A percentile compares a stretch with the other conserved stretches of the same genome.
Conservation (phyloP, 2,113 vertebrate genomes). For the Aplodontia rufa region DNA sequence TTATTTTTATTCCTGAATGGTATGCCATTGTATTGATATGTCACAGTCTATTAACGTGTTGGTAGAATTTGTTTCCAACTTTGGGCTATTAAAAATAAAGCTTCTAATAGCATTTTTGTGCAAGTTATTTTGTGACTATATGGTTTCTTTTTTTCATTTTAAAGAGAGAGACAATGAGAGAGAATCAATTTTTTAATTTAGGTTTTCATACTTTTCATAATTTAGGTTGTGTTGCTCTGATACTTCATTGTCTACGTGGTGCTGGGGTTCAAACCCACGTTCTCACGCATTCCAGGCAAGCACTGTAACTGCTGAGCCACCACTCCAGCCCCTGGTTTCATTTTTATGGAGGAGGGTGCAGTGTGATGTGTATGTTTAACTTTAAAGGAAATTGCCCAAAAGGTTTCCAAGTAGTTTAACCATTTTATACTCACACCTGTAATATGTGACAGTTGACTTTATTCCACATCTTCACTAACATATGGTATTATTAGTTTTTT, state of each 20-base stretch:
- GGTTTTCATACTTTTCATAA: no score
- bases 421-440: neutral
- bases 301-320: no score
- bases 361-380: neutral
- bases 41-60: neutral
- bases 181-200: no score
- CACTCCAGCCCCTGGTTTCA: no score
- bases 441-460: no score
- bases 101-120: neutral
- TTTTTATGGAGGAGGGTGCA: neutral
- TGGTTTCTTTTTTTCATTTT: no score
- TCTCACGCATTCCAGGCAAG: no score
- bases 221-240: no score
- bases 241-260: no score
- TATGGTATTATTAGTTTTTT: neutral
- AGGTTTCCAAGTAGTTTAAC: neutral
- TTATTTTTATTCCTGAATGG: neutral
- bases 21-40: neutral
- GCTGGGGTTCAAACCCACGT: no score
- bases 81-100: conserved; percentile 34
- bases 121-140: neutral
- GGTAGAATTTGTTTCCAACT: neutral
- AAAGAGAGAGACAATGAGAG: no score
- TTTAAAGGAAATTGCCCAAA: neutral
- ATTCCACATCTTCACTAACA: neutral